Percentiles rank a stretch among this genome's conserved stretches.
Evolutionary conservation across 2,797 vertebrate species (phyloP).

Genomic region (Thalassophryne amazonica): DNA sequence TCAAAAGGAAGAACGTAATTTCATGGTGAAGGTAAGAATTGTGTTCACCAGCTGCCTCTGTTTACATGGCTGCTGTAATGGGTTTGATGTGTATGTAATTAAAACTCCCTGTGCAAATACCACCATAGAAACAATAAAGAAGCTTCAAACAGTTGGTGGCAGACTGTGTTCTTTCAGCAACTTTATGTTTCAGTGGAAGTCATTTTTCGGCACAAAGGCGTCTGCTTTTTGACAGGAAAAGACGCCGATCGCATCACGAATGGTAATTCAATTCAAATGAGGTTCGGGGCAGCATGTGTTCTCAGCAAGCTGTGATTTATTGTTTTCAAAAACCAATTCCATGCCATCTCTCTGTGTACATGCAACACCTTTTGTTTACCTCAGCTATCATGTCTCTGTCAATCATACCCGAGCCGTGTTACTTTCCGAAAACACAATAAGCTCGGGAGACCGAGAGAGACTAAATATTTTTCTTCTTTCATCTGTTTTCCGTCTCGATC

Average conservation of each 20-base stretch:
- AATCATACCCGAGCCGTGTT: constrained; percentile 35
- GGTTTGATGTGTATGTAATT: constrained; percentile 22
- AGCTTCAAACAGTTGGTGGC: constrained; percentile 1
- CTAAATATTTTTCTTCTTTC: constrained; percentile 26
- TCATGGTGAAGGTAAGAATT: no score
- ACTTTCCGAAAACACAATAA: constrained; percentile 34
- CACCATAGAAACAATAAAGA: constrained; percentile 22
- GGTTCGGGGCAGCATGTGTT: constrained; percentile 18
- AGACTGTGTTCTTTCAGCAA: constrained; percentile 2
- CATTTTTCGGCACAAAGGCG: background rate
- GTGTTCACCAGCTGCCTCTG: no score
- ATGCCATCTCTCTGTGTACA: constrained; percentile 33
- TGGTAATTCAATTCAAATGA: constrained; percentile 44
- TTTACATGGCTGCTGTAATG: constrained; percentile 1
- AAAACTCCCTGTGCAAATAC: constrained; percentile 21
- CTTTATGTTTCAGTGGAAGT: constrained; percentile 17
- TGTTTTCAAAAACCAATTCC: constrained; percentile 44
- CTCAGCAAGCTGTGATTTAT: constrained; percentile 34
- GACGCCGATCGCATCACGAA: background rate
- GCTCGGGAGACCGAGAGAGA: constrained; percentile 16
- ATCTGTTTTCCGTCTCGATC: constrained; percentile 35
- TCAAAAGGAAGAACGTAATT: no score
- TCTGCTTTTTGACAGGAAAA: constrained; percentile 12
- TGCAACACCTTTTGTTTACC: constrained; percentile 51
- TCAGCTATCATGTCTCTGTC: constrained; percentile 55